Evolutionary conservation across 1,140 invertebrate species (phyloP).

Genomic region (Listronotus bonariensis): DNA sequence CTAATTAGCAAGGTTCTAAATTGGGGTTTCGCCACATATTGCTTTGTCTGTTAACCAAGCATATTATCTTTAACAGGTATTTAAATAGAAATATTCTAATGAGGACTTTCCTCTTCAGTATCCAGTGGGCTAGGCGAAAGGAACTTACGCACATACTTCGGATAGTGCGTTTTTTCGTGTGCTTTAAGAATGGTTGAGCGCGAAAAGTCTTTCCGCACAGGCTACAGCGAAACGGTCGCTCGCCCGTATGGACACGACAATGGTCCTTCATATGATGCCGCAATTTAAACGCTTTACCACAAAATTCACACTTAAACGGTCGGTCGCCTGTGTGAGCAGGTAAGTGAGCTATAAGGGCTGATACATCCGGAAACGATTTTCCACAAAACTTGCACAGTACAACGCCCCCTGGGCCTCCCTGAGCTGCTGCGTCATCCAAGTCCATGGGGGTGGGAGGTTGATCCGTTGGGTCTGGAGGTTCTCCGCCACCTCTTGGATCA

Average conservation of each 20-base stretch:
- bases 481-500: conserved; percentile 52
- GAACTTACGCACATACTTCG: conserved; percentile 85
- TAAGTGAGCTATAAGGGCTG: conserved; percentile 81
- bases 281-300: conserved; percentile 87
- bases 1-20: neutral
- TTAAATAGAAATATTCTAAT: conserved; percentile 53
- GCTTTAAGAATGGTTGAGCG: conserved; percentile 87
- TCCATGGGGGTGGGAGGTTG: conserved; percentile 58
- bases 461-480: conserved; percentile 59
- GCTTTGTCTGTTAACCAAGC: conserved; percentile 9
- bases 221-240: conserved; percentile 84
- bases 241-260: conserved; percentile 87
- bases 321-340: conserved; percentile 86
- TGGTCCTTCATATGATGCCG: conserved; percentile 93
- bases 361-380: conserved; percentile 86
- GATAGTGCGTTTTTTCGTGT: conserved; percentile 90
- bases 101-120: conserved; percentile 77
- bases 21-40: neutral
- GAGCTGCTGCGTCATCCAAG: conserved; percentile 44
- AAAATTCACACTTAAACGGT: conserved; percentile 90
- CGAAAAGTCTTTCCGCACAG: conserved; percentile 90
- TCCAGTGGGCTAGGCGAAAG: conserved; percentile 82
- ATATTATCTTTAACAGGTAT: neutral
- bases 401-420: conserved; percentile 66
- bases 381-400: conserved; percentile 89